These are phyloP conservation scores for Portevinia maculata DNA, from an alignment of 2,888 invertebrate genomes.

Conservation along the genomic window DNA sequence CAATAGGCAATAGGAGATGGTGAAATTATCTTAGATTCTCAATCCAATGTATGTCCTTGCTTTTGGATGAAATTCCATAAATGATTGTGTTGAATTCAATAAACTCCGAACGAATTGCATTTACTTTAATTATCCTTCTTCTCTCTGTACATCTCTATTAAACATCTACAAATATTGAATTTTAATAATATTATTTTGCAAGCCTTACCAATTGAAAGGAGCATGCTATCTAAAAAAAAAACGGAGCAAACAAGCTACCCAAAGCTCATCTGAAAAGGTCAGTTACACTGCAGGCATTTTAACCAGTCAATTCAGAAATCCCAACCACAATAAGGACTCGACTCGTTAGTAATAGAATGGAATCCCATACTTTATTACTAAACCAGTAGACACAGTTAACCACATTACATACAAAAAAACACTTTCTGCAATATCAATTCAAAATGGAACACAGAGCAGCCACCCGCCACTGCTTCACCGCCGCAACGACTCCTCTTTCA, in stretches of 20 bases:
- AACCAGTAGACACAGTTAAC: conserved; percentile 25
- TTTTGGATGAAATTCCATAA: no score
- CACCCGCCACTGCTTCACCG: not conserved
- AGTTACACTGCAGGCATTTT: conserved; percentile 38
- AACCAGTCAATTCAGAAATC: conserved; percentile 7
- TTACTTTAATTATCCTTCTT: no score
- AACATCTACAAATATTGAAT: not conserved
- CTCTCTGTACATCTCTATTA: no score
- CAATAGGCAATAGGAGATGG: not conserved
- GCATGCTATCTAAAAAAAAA: not conserved
- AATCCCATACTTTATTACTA: not conserved
- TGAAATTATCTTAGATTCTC: not conserved
- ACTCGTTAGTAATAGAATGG: conserved; percentile 1
- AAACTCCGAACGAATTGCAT: no score
- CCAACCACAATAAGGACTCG: conserved; percentile 11
- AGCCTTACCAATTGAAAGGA: not conserved
- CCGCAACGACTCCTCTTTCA: not conserved
- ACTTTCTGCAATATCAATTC: conserved; percentile 27
- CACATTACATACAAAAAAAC: conserved; percentile 26
- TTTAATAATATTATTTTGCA: not conserved
- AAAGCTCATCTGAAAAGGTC: conserved; percentile 12
- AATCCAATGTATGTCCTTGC: not conserved
- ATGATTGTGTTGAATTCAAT: no score
- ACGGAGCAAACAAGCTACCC: not conserved
- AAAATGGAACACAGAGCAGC: conserved; percentile 2